Evolutionary conservation across 1,140 invertebrate species (phyloP).

Genomic region (Scylla paramamosain): DNA sequence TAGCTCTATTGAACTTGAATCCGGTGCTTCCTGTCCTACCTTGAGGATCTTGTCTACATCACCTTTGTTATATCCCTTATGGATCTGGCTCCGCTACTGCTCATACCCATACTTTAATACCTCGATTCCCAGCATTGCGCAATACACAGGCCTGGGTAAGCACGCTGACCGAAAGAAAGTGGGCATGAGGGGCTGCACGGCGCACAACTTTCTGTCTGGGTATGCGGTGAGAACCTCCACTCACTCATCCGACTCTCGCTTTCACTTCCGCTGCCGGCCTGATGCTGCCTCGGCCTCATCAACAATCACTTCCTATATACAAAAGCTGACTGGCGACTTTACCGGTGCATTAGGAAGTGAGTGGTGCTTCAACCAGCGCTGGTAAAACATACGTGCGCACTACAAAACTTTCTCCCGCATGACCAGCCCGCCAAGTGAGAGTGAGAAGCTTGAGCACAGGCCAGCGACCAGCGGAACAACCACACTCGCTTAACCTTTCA

Average conservation of each 20-base stretch:
- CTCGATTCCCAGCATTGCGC: no score
- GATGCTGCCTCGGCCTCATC: neutral
- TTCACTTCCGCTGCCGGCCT: neutral
- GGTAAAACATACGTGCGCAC: neutral
- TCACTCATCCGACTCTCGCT: neutral
- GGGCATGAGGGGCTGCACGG: neutral
- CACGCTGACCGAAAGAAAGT: neutral
- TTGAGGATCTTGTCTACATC: no score
- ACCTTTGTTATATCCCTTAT: no score
- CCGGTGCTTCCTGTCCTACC: no score
- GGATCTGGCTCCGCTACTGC: no score
- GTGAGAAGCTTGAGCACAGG: neutral
- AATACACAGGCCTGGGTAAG: no score
- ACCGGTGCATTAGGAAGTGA: neutral
- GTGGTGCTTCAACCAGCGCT: neutral
- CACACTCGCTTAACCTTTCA: no score
- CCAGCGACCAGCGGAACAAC: no score
- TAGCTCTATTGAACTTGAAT: no score
- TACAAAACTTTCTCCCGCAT: neutral
- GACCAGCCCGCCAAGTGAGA: neutral
- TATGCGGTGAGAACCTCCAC: neutral
- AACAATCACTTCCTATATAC: neutral
- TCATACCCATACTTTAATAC: no score
- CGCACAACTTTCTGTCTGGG: slow-evolving; percentile 4
- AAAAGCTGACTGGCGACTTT: neutral